phyloP scores from a whole-genome alignment of 1,140 invertebrate species.

The Reticulitermes speratus region DNA sequence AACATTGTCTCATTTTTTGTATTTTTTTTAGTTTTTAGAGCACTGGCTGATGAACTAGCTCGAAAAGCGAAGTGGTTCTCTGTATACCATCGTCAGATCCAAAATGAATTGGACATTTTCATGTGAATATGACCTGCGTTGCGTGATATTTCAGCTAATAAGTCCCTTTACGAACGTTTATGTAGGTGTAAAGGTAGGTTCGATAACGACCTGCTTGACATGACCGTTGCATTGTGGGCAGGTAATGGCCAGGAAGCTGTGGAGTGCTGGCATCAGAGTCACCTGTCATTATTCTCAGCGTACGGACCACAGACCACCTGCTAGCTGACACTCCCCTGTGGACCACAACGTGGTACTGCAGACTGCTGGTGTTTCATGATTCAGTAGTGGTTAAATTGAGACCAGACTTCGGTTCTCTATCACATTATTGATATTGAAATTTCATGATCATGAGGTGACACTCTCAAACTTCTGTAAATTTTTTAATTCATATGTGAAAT shows the following conservation, averaged over 20 bases:
- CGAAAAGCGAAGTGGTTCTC: too few relatives aligned
- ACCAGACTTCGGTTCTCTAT: not conserved
- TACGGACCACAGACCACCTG: not conserved
- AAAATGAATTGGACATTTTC: too few relatives aligned
- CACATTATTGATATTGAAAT: too few relatives aligned
- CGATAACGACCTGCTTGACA: not conserved
- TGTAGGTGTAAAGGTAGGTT: not conserved
- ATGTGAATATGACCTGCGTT: not conserved
- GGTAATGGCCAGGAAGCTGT: not conserved
- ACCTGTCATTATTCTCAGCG: not conserved
- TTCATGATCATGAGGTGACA: too few relatives aligned
- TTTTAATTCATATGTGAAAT: too few relatives aligned
- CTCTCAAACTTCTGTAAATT: too few relatives aligned
- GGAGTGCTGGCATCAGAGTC: not conserved
- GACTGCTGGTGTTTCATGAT: not conserved
- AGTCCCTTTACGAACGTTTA: not conserved
- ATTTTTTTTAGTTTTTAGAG: too few relatives aligned
- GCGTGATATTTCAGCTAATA: not conserved
- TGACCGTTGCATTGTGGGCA: not conserved
- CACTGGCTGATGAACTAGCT: too few relatives aligned
- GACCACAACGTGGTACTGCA: not conserved
- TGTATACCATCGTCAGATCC: too few relatives aligned
- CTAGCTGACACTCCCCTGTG: not conserved
- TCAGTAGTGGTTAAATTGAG: not conserved
- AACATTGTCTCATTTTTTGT: too few relatives aligned